Percentiles rank a stretch among this genome's conserved stretches.
Conservation (phyloP, 2,113 vertebrate genomes). For the Amphiprion percula region DNA sequence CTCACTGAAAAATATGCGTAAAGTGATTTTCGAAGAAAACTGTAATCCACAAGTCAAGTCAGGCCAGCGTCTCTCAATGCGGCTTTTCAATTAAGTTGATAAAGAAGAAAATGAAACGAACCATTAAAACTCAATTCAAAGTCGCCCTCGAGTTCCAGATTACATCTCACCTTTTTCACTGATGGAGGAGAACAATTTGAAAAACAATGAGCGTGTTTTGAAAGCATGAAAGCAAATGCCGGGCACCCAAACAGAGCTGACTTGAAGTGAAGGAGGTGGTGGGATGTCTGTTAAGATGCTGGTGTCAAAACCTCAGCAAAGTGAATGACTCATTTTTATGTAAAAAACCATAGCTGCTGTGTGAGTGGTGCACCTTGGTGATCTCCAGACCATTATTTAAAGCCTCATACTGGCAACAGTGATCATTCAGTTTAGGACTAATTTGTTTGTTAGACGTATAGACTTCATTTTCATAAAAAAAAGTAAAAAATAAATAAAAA, state of each 20-base stretch:
- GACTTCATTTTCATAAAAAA: background rate
- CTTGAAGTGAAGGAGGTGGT: background rate
- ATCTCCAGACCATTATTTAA: background rate
- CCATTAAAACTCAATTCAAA: conserved; percentile 35
- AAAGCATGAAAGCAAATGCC: conserved; percentile 7
- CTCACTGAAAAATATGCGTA: conserved; percentile 19
- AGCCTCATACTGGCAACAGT: background rate
- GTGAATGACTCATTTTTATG: conserved; percentile 3
- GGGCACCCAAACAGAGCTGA: background rate
- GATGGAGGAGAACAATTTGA: conserved; percentile 14
- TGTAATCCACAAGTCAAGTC: conserved; percentile 9
- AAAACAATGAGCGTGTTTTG: conserved; percentile 29
- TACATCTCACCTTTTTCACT: conserved; percentile 25
- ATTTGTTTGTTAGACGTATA: no score
- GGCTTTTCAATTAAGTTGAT: conserved; percentile 43
- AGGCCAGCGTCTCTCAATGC: conserved; percentile 7
- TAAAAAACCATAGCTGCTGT: background rate
- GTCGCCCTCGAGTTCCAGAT: conserved; percentile 18
- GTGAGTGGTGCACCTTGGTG: background rate
- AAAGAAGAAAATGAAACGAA: conserved; percentile 24
- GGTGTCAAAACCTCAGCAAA: background rate
- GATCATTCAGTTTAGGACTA: background rate
- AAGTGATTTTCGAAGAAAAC: conserved; percentile 11
- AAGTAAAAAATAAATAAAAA: background rate
- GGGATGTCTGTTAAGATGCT: background rate